Evolutionary conservation across 2,113 vertebrate genomes (phyloP), one percentile per base, ranked within the genome.

Genomic region (Strix uralensis): DNA sequence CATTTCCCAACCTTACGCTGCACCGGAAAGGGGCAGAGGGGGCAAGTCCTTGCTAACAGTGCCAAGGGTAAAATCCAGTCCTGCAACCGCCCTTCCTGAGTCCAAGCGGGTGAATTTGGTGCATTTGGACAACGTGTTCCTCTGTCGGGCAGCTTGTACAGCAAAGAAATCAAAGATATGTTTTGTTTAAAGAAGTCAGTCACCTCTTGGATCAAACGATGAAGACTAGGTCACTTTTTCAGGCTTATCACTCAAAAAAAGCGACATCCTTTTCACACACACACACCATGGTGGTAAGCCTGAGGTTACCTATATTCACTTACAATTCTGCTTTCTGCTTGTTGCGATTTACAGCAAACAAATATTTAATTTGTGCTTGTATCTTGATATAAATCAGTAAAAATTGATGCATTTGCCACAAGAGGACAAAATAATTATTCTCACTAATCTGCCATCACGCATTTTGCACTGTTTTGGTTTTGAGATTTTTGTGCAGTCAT

Each of bases 41-140:
- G 59, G 38, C 61, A 38, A 27, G 32, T 42, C 49, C 59, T 46
- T 13, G 38, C 25, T 3, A 4, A 21, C 14, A 72, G 61, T 78
- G 67, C 74, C 17, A 5, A 38, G 34, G 62, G 54, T 44, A 30
- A 85, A 84, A 63, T 22, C 26, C 62, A 46, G 57, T 21, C 19
- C 47, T 18, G 54, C 21, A 30, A 7, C 29, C 2, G 2, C 52
- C n/a, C n/a, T 79, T 54, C 78, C 57, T 4, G 3, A 25, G 15
- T 5, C 11, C 49, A 7, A 10, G 4, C 0, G 2, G 40, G 34
- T 25, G 16, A 25, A 4, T 8, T 30, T 1, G 21, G 14, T 20
- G 61, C 38, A 3, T 12, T 5, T 3, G 38, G 61, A 38, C 1
- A 18, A 7, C 0, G 32, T 13, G 19, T 16, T n/a, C 29, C 52